Evolutionary conservation across 2,797 vertebrate genomes (phyloP).

Genomic region (Chloroceryle inda): DNA sequence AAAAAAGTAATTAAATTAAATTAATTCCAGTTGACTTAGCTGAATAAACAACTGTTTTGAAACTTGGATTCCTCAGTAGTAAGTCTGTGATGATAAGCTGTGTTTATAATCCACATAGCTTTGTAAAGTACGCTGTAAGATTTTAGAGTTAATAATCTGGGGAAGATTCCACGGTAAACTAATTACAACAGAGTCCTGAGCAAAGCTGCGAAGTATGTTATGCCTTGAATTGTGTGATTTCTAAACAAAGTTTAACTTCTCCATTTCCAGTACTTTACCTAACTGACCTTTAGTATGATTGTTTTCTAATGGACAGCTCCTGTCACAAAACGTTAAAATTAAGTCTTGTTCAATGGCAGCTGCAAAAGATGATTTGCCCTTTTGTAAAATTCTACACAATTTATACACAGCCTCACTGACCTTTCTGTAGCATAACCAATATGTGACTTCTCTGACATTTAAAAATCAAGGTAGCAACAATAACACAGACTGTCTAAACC

Average conservation of each 20-base stretch:
- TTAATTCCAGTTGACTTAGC: constrained; percentile 46
- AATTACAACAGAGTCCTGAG: not conserved
- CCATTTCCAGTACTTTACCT: not conserved
- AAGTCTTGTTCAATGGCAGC: constrained; percentile 53
- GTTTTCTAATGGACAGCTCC: constrained; percentile 52
- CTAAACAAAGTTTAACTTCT: constrained; percentile 26
- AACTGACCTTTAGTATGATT: constrained; percentile 42
- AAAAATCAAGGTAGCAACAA: constrained; percentile 56
- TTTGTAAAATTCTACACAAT: constrained; percentile 61
- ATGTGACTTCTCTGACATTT: constrained; percentile 61
- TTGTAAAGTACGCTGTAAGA: not conserved
- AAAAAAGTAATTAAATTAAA: constrained; percentile 33
- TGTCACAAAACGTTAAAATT: constrained; percentile 52
- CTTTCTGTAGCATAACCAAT: constrained; percentile 56
- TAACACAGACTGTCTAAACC: not conserved
- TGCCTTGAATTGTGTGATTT: not conserved
- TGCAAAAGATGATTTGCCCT: constrained; percentile 66
- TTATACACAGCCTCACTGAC: constrained; percentile 55
- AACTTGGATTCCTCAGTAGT: not conserved
- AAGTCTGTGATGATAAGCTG: not conserved
- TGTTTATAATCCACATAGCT: constrained; percentile 29
- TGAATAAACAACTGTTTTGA: constrained; percentile 52
- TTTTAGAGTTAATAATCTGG: not conserved
- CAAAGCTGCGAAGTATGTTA: not conserved
- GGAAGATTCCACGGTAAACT: not conserved